These are phyloP conservation scores for Palythoa caribaeorum DNA, from an alignment of 92 coral and sea anemone genomes.

Conservation along the genomic window DNA sequence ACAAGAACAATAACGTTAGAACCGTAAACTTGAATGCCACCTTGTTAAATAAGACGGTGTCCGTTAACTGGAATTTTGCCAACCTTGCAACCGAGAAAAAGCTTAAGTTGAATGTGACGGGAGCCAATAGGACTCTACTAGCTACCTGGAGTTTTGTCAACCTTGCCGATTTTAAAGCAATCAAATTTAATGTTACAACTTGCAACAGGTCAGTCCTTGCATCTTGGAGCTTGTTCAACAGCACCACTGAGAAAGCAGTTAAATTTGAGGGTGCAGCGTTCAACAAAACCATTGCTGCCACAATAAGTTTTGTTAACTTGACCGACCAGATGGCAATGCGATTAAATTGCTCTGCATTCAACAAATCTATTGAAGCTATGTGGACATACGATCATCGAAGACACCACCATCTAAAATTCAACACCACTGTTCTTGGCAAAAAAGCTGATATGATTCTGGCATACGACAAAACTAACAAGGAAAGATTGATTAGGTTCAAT, in stretches of 20 bases:
- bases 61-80: constrained; percentile 74
- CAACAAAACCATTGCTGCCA: constrained; percentile 56
- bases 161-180: constrained; percentile 66
- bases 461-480: constrained; percentile 5
- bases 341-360: constrained; percentile 50
- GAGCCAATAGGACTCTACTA: constrained; percentile 67
- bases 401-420: constrained; percentile 45
- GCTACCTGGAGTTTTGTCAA: constrained; percentile 66
- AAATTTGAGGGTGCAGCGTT: constrained; percentile 73
- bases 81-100: constrained; percentile 61
- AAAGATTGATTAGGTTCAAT: constrained; percentile 49
- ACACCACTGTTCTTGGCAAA: constrained; percentile 52
- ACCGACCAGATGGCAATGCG: constrained; percentile 56
- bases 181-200: constrained; percentile 77
- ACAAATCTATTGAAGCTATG: constrained; percentile 51
- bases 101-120: constrained; percentile 71
- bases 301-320: constrained; percentile 48
- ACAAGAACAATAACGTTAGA: constrained; percentile 57
- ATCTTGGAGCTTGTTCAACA: constrained; percentile 68
- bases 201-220: constrained; percentile 73
- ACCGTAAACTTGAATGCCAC: constrained; percentile 68
- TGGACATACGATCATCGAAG: constrained; percentile 46
- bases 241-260: constrained; percentile 69
- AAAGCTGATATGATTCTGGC: constrained; percentile 38
- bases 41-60: constrained; percentile 67